These are phyloP conservation scores for Augiades crinisus DNA, from an alignment of 2,888 invertebrate genomes.

Conservation along the genomic window DNA sequence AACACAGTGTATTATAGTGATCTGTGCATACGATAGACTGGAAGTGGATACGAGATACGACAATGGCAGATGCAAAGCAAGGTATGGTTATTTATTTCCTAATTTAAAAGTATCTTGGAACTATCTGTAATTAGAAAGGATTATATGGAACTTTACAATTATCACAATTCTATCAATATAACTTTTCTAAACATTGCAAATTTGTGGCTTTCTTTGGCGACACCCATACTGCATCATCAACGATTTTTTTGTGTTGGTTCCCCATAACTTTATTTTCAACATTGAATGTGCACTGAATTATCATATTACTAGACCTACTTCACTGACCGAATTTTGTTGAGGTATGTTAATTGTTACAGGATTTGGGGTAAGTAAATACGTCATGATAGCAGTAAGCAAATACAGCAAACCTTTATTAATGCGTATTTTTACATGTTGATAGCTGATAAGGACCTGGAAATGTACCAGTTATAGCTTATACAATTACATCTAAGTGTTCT, in stretches of 20 bases:
- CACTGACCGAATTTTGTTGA: too few species aligned
- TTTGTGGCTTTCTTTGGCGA: slow-evolving; percentile 3
- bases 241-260: slow-evolving; percentile 42
- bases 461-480: too few species aligned
- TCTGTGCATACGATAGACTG: too few species aligned
- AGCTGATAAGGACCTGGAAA: too few species aligned
- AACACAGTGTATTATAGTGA: neutral
- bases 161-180: neutral
- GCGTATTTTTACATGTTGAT: too few species aligned
- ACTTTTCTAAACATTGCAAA: neutral
- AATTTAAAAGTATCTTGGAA: slow-evolving; percentile 8
- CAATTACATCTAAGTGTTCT: too few species aligned
- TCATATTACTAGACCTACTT: too few species aligned
- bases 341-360: too few species aligned
- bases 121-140: neutral
- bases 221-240: slow-evolving; percentile 56
- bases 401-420: too few species aligned
- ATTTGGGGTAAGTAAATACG: too few species aligned
- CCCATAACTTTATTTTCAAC: neutral
- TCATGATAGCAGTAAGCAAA: too few species aligned
- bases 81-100: slow-evolving; percentile 51
- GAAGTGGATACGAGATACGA: slow-evolving; percentile 38
- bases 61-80: slow-evolving; percentile 80
- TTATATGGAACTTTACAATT: neutral
- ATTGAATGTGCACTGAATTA: neutral